Percentiles rank a stretch among this genome's conserved stretches.
Evolutionary conservation across 2,888 invertebrate species (phyloP).

Genomic region (Itoplectis maculator): DNA sequence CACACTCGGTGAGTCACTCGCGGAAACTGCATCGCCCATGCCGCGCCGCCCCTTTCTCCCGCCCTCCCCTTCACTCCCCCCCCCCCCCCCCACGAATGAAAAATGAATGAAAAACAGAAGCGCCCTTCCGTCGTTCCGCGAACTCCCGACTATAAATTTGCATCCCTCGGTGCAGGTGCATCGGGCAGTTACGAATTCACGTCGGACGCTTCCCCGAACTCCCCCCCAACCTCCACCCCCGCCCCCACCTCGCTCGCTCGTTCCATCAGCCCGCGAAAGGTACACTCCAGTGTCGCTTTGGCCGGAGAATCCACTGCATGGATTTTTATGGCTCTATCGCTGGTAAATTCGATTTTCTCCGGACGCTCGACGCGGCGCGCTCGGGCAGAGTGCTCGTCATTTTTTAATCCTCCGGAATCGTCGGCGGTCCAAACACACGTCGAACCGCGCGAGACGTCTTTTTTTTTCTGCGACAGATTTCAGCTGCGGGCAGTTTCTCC

Average conservation of each 20-base stretch:
- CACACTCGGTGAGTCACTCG: constrained; percentile 68
- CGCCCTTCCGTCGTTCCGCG: constrained; percentile 64
- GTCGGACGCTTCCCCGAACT: constrained; percentile 36
- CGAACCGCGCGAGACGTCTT: constrained; percentile 1
- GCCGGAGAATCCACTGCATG: not conserved
- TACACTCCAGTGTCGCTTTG: constrained; percentile 32
- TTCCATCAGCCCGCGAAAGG: constrained; percentile 30
- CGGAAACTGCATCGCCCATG: constrained; percentile 59
- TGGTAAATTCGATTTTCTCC: constrained; percentile 37
- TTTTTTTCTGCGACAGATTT: not conserved
- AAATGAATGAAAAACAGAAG: constrained; percentile 70
- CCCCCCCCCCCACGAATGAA: constrained; percentile 58
- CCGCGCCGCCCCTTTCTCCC: too few species aligned
- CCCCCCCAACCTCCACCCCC: too few species aligned
- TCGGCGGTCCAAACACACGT: not conserved
- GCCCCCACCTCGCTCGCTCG: constrained; percentile 39
- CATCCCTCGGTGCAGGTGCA: constrained; percentile 62
- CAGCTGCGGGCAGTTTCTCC: not conserved
- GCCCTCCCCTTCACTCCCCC: too few species aligned
- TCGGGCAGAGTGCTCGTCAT: constrained; percentile 23
- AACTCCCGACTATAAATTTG: constrained; percentile 66
- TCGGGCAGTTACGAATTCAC: constrained; percentile 60
- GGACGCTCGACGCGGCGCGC: constrained; percentile 16
- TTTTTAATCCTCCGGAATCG: constrained; percentile 20
- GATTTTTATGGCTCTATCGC: constrained; percentile 34